phyloP scores from a whole-genome alignment of 2,797 vertebrate species.

The Urocyon cinereoargenteus region DNA sequence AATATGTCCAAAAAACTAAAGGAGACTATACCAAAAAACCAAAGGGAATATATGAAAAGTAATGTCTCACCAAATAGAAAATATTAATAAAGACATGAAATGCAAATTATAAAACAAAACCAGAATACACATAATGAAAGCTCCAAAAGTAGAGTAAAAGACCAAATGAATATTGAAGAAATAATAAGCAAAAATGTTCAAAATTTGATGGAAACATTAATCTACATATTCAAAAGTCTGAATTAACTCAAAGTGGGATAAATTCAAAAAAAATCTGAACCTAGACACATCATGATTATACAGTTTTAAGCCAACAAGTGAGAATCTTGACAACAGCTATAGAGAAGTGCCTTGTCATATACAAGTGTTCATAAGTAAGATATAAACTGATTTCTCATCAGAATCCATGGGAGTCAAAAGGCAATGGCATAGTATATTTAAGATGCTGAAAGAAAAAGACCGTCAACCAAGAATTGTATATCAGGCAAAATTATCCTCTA shows the following conservation, averaged over 20 bases:
- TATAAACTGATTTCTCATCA: background rate
- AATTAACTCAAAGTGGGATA: background rate
- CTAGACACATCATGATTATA: background rate
- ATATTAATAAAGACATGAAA: background rate
- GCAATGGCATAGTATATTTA: background rate
- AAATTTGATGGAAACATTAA: background rate
- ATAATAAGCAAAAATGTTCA: background rate
- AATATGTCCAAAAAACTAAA: background rate
- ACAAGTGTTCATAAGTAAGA: background rate
- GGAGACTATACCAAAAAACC: background rate
- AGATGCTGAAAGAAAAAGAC: background rate
- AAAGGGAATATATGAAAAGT: background rate
- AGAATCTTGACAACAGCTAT: background rate
- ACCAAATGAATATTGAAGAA: background rate
- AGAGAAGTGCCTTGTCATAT: background rate
- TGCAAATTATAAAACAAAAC: background rate
- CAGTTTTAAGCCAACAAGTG: background rate
- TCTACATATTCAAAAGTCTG: background rate
- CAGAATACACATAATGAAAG: background rate
- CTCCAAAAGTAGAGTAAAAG: background rate
- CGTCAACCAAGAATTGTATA: background rate
- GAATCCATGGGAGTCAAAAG: background rate
- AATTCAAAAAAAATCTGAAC: background rate
- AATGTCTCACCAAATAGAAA: background rate
- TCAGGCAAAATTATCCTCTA: background rate